A percentile compares a stretch with the other conserved stretches of the same genome.
phyloP scores from a whole-genome alignment of 2,888 invertebrate species.

The Orthosia cruda region DNA sequence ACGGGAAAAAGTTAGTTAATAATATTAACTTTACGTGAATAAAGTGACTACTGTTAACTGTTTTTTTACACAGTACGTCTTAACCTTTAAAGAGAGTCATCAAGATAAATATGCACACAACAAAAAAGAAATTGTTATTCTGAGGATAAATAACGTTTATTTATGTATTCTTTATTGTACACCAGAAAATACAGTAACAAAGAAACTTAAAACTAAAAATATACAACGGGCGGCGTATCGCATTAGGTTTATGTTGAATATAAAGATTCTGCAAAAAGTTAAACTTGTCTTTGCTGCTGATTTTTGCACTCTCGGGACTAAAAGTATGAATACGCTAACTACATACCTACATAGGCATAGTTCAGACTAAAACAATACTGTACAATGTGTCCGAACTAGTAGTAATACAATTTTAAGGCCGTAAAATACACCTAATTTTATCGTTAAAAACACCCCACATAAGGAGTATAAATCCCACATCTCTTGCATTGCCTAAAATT shows the following conservation, averaged over 20 bases:
- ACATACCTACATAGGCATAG: neutral
- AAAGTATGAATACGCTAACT: neutral
- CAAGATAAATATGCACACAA: slow-evolving; percentile 16
- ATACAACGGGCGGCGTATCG: too few species aligned
- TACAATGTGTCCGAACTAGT: too few species aligned
- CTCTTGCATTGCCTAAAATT: too few species aligned
- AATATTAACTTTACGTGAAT: neutral
- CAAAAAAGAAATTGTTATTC: slow-evolving; percentile 6
- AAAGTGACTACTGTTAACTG: neutral
- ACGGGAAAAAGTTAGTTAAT: neutral
- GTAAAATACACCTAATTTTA: too few species aligned
- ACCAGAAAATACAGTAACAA: too few species aligned
- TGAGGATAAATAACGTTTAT: slow-evolving; percentile 24
- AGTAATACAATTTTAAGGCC: too few species aligned
- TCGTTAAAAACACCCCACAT: too few species aligned
- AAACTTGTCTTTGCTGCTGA: neutral
- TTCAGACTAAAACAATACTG: too few species aligned
- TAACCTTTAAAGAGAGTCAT: slow-evolving; percentile 23
- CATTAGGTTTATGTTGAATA: too few species aligned
- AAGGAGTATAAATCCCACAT: too few species aligned
- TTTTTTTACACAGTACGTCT: neutral
- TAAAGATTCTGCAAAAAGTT: slow-evolving; percentile 9
- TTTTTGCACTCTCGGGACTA: slow-evolving; percentile 11
- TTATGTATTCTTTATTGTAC: too few species aligned
- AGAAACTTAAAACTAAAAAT: too few species aligned